Conservation (phyloP, 1,140 invertebrate species). For the Zaprionus lachaisei region DNA sequence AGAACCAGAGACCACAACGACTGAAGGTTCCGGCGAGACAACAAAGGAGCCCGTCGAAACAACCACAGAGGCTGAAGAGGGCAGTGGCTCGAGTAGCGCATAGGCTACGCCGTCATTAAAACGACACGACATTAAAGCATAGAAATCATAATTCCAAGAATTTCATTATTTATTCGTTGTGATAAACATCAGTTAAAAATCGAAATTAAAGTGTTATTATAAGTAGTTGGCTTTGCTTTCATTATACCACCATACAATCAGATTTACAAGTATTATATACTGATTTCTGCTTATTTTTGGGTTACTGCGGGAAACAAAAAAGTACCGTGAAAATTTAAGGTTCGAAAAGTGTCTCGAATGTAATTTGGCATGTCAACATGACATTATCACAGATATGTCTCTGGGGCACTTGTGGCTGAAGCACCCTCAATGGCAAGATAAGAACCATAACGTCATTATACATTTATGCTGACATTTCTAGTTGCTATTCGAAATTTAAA, state of each 20-base stretch:
- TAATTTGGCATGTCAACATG: conserved; percentile 25
- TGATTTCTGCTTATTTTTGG: no score
- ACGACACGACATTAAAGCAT: conserved; percentile 14
- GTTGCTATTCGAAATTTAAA: not conserved
- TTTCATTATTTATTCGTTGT: conserved; percentile 35
- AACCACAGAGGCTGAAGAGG: conserved; percentile 41
- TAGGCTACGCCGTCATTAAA: conserved; percentile 12
- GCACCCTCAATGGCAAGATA: not conserved
- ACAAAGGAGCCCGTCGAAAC: conserved; percentile 17
- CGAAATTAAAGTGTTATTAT: conserved; percentile 37
- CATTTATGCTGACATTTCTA: not conserved
- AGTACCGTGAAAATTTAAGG: not conserved
- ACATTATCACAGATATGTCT: conserved; percentile 14
- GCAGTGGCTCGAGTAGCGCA: conserved; percentile 26
- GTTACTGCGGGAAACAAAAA: not conserved
- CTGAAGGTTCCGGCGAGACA: conserved; percentile 18
- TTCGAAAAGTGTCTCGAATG: not conserved
- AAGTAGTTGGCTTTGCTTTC: conserved; percentile 25
- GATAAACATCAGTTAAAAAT: conserved; percentile 6
- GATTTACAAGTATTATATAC: not conserved
- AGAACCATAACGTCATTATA: conserved; percentile 3
- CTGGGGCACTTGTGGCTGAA: conserved; percentile 11
- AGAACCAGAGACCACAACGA: conserved; percentile 15
- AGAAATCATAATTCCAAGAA: conserved; percentile 26
- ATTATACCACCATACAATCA: conserved; percentile 29